Evolutionary conservation across 2,888 invertebrate species (phyloP), one percentile per base, ranked within the genome.

Genomic region (Girardia tigrina): DNA sequence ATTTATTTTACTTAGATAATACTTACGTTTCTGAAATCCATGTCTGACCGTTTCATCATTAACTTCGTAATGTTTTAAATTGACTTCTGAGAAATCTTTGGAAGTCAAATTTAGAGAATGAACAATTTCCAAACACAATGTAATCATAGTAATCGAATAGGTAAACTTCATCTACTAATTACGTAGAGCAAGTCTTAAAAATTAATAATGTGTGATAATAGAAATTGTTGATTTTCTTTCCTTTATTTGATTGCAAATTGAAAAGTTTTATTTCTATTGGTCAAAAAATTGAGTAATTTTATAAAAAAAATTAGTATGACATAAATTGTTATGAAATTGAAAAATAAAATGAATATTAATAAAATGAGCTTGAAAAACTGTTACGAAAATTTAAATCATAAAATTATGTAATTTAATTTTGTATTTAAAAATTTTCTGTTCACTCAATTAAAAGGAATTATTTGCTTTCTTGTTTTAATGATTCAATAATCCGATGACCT

Each of bases 141-240:
- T 20, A 56, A 56, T 4, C 23, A 23, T 16, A 4, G 56, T 56
- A 56, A 56, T 4, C n/a, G 23, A 56, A 56, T 23, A 56, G 56
- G n/a, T 56, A 23, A 56, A 56, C n/a, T 4, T n/a, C 56, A 56
- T 56, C 56, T n/a, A 23, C 23, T 8, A 56, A 56, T 20, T 6
- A 12, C 4, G 4, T 8, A n/a, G n/a, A 56, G 56, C n/a, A 56
- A 56, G 4, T 56, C n/a, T 56, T n/a, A 56, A 20, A 56, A 56
- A 56, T 56, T 56, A 20, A 56, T 23, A 56, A 20, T 56, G 23
- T n/a, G n/a, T 16, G n/a, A 56, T 56, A 20, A 20, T 20, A 20
- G 56, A n/a, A 56, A 56, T 56, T 56, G 56, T 56, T 56, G 56
- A 56, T 56, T 56, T 56, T 56, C 56, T 56, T n/a, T 56, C 56